Conservation (phyloP, 1,140 invertebrate genomes). For the Cheumatopsyche charites region DNA sequence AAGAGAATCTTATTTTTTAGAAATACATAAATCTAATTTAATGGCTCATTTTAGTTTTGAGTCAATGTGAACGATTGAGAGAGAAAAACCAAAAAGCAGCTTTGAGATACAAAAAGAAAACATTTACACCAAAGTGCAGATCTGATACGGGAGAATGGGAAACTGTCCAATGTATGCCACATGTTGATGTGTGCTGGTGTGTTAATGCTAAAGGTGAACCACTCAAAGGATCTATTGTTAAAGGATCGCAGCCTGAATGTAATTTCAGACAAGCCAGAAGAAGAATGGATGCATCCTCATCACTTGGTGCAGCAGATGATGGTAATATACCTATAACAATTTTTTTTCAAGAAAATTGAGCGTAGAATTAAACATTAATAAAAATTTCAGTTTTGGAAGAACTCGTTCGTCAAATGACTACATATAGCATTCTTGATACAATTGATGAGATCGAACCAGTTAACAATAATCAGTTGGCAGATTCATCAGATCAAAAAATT, state of each 20-base stretch:
- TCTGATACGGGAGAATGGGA: conserved; percentile 76
- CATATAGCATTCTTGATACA: conserved; percentile 61
- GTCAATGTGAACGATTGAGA: conserved; percentile 77
- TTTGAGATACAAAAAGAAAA: conserved; percentile 71
- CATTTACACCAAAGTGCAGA: conserved; percentile 76
- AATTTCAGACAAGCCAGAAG: conserved; percentile 77
- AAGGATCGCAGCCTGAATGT: conserved; percentile 73
- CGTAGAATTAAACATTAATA: conserved; percentile 17
- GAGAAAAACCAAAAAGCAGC: conserved; percentile 76
- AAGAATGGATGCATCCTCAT: conserved; percentile 42
- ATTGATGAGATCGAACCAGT: conserved; percentile 56
- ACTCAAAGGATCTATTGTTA: conserved; percentile 75
- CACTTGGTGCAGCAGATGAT: conserved; percentile 39
- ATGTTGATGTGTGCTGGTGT: conserved; percentile 83
- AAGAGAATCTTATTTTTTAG: not conserved
- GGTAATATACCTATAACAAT: conserved; percentile 42
- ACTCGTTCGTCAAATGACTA: conserved; percentile 68
- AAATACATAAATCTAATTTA: conserved; percentile 34
- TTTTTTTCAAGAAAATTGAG: not conserved
- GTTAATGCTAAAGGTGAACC: conserved; percentile 80
- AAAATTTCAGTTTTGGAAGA: conserved; percentile 66
- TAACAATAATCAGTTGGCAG: conserved; percentile 47
- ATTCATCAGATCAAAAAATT: conserved; percentile 51
- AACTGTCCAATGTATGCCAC: conserved; percentile 79
- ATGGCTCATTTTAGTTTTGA: too few relatives aligned